A percentile compares a stretch with the other conserved stretches of the same genome.
These are phyloP conservation scores for Drosophila paramelanica DNA, from an alignment of 2,888 invertebrate genomes.

Conservation along the genomic window DNA sequence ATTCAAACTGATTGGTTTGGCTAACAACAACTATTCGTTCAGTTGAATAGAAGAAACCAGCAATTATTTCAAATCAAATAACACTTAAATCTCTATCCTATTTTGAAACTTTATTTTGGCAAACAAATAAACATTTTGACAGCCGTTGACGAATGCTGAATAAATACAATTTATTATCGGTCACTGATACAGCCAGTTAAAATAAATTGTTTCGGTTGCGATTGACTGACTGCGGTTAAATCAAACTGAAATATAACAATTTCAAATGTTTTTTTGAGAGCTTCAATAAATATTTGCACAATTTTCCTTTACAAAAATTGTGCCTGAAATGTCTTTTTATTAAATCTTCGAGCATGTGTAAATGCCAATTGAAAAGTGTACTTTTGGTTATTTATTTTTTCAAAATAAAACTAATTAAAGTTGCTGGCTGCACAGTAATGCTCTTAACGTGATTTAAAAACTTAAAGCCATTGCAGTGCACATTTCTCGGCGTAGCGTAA, in stretches of 20 bases:
- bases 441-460: background rate
- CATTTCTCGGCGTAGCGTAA: background rate
- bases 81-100: background rate
- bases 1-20: background rate
- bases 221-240: conserved; percentile 20
- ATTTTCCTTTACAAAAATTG: background rate
- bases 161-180: conserved; percentile 16
- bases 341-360: background rate
- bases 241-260: conserved; percentile 7
- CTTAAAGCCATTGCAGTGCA: conserved; percentile 2
- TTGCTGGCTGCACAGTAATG: background rate
- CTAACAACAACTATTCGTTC: background rate
- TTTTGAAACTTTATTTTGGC: background rate
- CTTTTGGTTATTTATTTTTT: conserved; percentile 13
- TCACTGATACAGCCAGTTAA: conserved; percentile 1
- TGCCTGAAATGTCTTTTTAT: background rate
- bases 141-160: conserved; percentile 6
- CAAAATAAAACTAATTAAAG: background rate
- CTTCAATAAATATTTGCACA: conserved; percentile 27
- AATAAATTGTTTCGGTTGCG: conserved; percentile 14
- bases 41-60: background rate
- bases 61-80: background rate
- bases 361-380: background rate
- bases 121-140: conserved; percentile 12
- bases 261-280: conserved; percentile 8